A percentile compares a stretch with the other conserved stretches of the same genome.
These are phyloP conservation scores for Caligus rogercresseyi DNA, from an alignment of 1,140 invertebrate genomes.

Conservation along the genomic window DNA sequence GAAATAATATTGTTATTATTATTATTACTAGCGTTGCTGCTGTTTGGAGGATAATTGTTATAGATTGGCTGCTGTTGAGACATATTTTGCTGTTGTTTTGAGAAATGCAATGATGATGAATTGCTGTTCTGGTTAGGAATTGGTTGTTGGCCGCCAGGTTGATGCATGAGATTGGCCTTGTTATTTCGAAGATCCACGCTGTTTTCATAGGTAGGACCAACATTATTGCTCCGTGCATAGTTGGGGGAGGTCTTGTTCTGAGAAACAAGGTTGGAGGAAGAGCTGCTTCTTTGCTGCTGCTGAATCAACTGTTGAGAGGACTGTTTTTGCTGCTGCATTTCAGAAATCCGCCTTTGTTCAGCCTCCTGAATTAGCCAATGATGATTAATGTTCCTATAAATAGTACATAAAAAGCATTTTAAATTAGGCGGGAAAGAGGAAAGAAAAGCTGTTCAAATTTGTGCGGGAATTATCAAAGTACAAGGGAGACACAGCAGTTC, in stretches of 20 bases:
- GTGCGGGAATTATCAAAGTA: too few relatives aligned
- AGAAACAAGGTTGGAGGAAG: background rate
- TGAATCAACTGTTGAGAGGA: too few relatives aligned
- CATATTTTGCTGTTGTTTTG: conserved; percentile 10
- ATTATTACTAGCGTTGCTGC: conserved; percentile 11
- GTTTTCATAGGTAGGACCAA: background rate
- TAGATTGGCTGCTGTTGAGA: conserved; percentile 18
- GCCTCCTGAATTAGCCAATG: conserved; percentile 85
- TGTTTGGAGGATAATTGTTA: conserved; percentile 13
- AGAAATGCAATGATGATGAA: conserved; percentile 14
- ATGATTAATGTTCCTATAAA: conserved; percentile 43
- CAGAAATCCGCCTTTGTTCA: conserved; percentile 58
- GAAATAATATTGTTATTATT: conserved; percentile 15
- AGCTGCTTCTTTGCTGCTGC: too few relatives aligned
- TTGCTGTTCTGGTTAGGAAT: background rate
- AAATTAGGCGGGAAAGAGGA: too few relatives aligned
- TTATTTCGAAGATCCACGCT: background rate
- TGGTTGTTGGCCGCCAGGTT: background rate
- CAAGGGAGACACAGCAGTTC: too few relatives aligned
- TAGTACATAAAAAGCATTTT: conserved; percentile 3
- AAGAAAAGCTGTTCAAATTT: too few relatives aligned
- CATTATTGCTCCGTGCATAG: background rate
- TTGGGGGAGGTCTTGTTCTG: background rate
- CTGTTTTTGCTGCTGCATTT: conserved; percentile 39
- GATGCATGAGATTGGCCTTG: background rate